Conservation (phyloP, 1,140 invertebrate species). For the Drosophila bipectinata region DNA sequence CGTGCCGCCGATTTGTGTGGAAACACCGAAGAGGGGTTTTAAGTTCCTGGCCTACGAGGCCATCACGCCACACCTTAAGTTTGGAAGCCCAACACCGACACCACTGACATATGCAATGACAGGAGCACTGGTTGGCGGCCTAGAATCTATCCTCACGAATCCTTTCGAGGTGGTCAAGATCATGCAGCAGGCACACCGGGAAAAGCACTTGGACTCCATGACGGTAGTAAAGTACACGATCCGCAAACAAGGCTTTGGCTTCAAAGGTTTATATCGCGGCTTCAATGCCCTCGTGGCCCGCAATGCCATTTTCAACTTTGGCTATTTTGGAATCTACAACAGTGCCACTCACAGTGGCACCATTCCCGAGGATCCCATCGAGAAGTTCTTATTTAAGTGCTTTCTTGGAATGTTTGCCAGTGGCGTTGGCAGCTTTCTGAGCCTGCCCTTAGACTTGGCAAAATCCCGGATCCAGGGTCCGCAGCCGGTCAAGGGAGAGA, state of each 20-base stretch:
- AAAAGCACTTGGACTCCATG: conserved; percentile 88
- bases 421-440: conserved; percentile 91
- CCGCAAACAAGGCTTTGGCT: conserved; percentile 89
- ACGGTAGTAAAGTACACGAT: conserved; percentile 91
- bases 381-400: conserved; percentile 85
- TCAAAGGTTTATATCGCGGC: conserved; percentile 92
- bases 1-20: conserved; percentile 93
- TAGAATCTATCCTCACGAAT: conserved; percentile 94
- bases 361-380: conserved; percentile 87
- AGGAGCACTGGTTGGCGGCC: conserved; percentile 92
- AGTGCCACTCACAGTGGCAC: conserved; percentile 91
- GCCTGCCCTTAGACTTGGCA: conserved; percentile 97
- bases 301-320: conserved; percentile 94
- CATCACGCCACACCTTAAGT: conserved; percentile 92
- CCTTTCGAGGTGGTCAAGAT: conserved; percentile 98
- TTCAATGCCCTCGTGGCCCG: conserved; percentile 92
- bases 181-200: conserved; percentile 88
- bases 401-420: conserved; percentile 92
- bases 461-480: conserved; percentile 97
- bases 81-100: conserved; percentile 88
- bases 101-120: conserved; percentile 92
- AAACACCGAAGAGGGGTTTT: conserved; percentile 95
- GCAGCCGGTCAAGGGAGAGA: conserved; percentile 88
- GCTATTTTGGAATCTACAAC: conserved; percentile 97
- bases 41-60: conserved; percentile 97